Evolutionary conservation across 2,888 invertebrate genomes (phyloP).

Genomic region (Dione juno): DNA sequence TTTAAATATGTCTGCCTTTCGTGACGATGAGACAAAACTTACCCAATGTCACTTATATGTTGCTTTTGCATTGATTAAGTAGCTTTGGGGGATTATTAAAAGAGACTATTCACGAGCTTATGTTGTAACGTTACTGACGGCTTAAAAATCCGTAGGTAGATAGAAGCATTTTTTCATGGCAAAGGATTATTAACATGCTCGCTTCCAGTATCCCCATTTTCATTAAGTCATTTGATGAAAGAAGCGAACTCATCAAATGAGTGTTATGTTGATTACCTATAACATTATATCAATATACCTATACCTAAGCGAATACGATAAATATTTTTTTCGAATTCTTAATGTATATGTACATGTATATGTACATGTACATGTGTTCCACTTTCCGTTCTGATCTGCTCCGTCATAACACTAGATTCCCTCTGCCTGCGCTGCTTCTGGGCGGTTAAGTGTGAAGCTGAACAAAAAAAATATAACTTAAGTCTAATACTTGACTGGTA

Average conservation of each 20-base stretch:
- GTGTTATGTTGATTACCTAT: neutral
- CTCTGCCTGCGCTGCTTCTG: no score
- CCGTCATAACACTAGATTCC: no score
- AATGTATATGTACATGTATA: no score
- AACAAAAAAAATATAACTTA: no score
- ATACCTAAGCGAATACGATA: no score
- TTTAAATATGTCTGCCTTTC: neutral
- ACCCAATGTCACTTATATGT: neutral
- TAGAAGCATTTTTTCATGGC: neutral
- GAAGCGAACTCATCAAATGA: neutral
- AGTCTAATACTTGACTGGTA: no score
- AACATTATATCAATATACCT: no score
- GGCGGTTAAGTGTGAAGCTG: no score
- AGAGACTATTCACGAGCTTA: constrained; percentile 8
- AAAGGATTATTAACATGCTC: neutral
- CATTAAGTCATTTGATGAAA: neutral
- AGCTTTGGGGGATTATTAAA: neutral
- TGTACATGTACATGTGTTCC: no score
- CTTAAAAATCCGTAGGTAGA: neutral
- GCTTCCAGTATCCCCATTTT: neutral
- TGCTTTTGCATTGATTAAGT: neutral
- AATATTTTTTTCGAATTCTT: no score
- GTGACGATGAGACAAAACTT: neutral
- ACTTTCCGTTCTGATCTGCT: no score
- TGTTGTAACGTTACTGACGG: neutral